Base-by-base conservation (phyloP, 2,797 vertebrate genomes). In the Gadopsis marmoratus region DNA sequence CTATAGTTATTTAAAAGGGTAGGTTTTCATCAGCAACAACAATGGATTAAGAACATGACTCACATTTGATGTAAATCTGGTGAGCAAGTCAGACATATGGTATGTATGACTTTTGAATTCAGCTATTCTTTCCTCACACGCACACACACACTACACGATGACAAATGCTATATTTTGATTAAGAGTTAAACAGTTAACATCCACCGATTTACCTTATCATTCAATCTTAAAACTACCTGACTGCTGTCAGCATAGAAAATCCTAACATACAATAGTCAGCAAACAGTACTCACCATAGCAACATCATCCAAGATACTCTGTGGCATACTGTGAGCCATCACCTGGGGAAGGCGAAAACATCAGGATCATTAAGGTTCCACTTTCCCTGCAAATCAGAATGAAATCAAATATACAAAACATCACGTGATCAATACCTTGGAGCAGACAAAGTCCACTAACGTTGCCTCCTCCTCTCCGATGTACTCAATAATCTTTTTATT, bases 401-500 rank as follows among this genome's bases (percentile, higher is more conserved):
- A 43, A 23, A 4, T 43, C 7, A 26, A 48, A 26, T 0, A 14
- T 31, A 3, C 16, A 47, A 16, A 26, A 26, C 23, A 1, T n/a
- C 5, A 68, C 21, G 16, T 2, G 5, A 64, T 47, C 68, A 19
- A 14, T 92, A 99, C 98, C 97, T 99, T 99, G 45, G 98, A 96
- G 94, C 98, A 99, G 90, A 99, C 98, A 76, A 99, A 99, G 94
- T 99, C 98, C 91, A 99, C 98, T 92, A 99, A 86, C 0, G 98
- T 99, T 19, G 98, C 92, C 94, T 99, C 98, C 87, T 99, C 98
- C 95, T 99, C 98, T 68, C 98, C 98, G 37, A 99, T 99, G 92
- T 99, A 99, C 92, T 99, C 98, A 45, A 99, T 99, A 74, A 99
- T 99, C 95, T 99, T 99, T 93, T 99, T 99, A 93, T 99, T 99